These are phyloP conservation scores for Mesoclemmys tuberculata DNA, from an alignment of 2,113 vertebrate species.

Conservation along the genomic window DNA sequence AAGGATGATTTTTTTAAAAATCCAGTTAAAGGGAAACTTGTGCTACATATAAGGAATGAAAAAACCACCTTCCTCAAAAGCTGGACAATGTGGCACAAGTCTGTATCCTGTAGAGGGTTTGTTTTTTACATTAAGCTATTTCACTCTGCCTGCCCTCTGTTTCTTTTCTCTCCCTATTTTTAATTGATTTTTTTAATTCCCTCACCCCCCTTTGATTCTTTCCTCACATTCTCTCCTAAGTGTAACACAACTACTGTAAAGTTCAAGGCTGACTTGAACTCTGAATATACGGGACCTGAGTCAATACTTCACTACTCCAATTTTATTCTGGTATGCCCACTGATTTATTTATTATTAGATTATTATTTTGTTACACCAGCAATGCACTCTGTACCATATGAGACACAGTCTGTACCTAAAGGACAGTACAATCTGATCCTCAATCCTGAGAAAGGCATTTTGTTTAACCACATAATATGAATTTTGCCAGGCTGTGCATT, in stretches of 20 bases:
- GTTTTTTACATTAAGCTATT: not conserved
- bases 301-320: not conserved
- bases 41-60: not conserved
- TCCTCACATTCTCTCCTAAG: not conserved
- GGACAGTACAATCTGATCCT: not conserved
- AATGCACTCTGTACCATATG: not conserved
- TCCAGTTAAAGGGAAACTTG: not conserved
- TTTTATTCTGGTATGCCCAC: not conserved
- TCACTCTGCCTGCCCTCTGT: not conserved
- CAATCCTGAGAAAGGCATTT: not conserved
- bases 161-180: not conserved
- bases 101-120: not conserved
- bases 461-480: not conserved
- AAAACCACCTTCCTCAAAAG: not conserved
- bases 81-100: not conserved
- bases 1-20: not conserved
- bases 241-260: not conserved
- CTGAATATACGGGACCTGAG: not conserved
- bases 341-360: not conserved
- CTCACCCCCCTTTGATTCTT: not conserved
- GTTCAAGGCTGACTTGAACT: not conserved
- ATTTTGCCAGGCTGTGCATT: not conserved
- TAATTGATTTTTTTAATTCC: not conserved
- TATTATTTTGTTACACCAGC: not conserved
- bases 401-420: not conserved